A percentile compares a stretch with the other conserved stretches of the same genome.
These are phyloP conservation scores for Hestina assimilis DNA, from an alignment of 1,140 invertebrate genomes.

Conservation along the genomic window DNA sequence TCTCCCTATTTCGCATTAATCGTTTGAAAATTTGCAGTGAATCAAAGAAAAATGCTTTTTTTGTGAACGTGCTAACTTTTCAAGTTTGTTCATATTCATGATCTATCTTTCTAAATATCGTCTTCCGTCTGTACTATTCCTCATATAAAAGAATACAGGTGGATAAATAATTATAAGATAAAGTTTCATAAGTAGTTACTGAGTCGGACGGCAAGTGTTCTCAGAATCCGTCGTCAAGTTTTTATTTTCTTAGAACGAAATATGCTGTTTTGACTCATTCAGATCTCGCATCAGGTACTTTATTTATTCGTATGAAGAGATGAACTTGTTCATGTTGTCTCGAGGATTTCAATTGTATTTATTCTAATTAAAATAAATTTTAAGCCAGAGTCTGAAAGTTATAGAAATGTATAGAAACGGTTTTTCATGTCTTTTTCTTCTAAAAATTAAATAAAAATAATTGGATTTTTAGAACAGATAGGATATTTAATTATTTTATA, in stretches of 20 bases:
- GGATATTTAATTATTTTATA: too few relatives aligned
- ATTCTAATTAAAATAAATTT: too few relatives aligned
- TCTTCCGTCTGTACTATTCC: neutral
- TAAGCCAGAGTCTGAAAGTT: too few relatives aligned
- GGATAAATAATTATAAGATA: conserved; percentile 40
- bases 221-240: conserved; percentile 32
- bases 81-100: neutral
- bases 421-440: too few relatives aligned
- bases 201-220: conserved; percentile 31
- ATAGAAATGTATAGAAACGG: too few relatives aligned
- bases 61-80: too few relatives aligned
- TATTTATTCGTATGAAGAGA: conserved; percentile 5
- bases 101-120: neutral
- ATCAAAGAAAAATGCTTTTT: too few relatives aligned
- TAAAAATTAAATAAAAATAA: too few relatives aligned
- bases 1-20: too few relatives aligned
- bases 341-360: too few relatives aligned
- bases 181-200: conserved; percentile 40
- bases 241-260: conserved; percentile 44
- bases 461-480: too few relatives aligned
- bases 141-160: neutral
- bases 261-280: conserved; percentile 35
- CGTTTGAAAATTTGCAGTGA: too few relatives aligned
- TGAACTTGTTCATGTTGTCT: neutral
- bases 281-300: conserved; percentile 5